These are phyloP conservation scores for Seira sanloemensis DNA, from an alignment of 2,888 invertebrate species.

Conservation along the genomic window DNA sequence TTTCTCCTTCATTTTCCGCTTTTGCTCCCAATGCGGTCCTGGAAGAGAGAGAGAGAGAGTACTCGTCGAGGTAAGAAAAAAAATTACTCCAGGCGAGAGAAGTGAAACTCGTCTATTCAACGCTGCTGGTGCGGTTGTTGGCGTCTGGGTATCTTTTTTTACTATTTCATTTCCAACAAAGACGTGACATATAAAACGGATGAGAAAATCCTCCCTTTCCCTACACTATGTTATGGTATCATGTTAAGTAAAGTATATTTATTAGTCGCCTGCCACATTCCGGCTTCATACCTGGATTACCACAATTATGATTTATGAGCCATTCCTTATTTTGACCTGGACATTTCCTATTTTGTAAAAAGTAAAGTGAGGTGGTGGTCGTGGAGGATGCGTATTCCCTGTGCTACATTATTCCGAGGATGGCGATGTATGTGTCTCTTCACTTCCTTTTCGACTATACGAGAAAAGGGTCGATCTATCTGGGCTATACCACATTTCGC, in stretches of 20 bases:
- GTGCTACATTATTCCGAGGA: slow-evolving; percentile 26
- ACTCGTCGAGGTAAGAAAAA: neutral
- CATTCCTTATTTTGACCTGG: slow-evolving; percentile 63
- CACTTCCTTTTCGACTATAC: neutral
- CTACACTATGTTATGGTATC: slow-evolving; percentile 20
- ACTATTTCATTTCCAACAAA: slow-evolving; percentile 40
- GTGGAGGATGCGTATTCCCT: slow-evolving; percentile 48
- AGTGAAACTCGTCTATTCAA: neutral
- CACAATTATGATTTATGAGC: slow-evolving; percentile 64
- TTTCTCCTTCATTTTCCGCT: slow-evolving; percentile 10
- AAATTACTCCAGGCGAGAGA: neutral
- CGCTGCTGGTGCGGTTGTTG: neutral
- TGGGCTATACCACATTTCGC: no score
- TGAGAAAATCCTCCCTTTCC: neutral
- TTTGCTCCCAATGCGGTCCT: slow-evolving; percentile 32
- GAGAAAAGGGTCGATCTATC: neutral
- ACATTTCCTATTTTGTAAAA: slow-evolving; percentile 48
- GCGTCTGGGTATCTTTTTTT: slow-evolving; percentile 39
- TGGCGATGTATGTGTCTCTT: neutral
- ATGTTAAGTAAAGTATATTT: slow-evolving; percentile 57
- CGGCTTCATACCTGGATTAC: slow-evolving; percentile 61
- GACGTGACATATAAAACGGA: slow-evolving; percentile 48
- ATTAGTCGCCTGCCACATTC: slow-evolving; percentile 58
- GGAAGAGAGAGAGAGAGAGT: no score
- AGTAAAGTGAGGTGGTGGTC: slow-evolving; percentile 12